Evolutionary conservation across 2,797 vertebrate genomes (phyloP).

Genomic region (Meriones psammophilus): DNA sequence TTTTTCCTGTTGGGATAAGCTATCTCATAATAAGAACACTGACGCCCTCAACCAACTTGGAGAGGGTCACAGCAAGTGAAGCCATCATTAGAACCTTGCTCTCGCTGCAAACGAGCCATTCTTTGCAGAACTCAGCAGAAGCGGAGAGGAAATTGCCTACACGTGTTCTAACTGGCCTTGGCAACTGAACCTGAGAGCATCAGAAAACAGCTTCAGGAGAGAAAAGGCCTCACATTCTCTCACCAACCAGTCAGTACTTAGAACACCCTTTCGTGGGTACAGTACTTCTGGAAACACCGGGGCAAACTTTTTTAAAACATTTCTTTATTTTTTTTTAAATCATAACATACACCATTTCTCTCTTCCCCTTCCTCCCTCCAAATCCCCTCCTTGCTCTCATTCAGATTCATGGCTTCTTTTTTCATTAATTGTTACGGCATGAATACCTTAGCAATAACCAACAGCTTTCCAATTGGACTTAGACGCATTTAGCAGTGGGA

Average conservation of each 20-base stretch:
- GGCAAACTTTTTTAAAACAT: not conserved
- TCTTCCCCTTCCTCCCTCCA: not conserved
- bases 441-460: not conserved
- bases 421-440: not conserved
- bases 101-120: not conserved
- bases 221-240: not conserved
- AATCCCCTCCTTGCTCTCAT: not conserved
- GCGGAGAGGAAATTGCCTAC: not conserved
- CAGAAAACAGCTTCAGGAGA: not conserved
- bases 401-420: not conserved
- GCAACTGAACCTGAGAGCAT: not conserved
- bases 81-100: not conserved
- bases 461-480: not conserved
- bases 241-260: not conserved
- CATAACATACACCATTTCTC: not conserved
- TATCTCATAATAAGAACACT: not conserved
- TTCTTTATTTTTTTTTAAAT: not conserved
- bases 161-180: not conserved
- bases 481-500: not conserved
- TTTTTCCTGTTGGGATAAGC: constrained; percentile 39
- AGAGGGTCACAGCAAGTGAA: not conserved
- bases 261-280: accelerated
- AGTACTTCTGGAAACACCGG: not conserved
- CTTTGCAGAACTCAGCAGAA: constrained; percentile 18
- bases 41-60: not conserved